Evolutionary conservation across 2,113 vertebrate species (phyloP).

Genomic region (Anarrhichthys ocellatus): DNA sequence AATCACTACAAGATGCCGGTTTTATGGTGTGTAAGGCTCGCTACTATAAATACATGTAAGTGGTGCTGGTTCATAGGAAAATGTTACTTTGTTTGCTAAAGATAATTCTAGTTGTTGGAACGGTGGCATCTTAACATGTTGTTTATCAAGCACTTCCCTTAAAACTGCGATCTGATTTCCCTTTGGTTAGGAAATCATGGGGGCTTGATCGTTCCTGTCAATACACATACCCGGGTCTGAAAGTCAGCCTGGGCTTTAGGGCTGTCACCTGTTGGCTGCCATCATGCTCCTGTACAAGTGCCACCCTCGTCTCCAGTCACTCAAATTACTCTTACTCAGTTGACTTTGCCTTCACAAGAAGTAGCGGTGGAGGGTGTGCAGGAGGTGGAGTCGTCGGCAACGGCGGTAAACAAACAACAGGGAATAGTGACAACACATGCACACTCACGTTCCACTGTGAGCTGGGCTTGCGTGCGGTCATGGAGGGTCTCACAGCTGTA

Average conservation of each 20-base stretch:
- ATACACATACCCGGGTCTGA: slow-evolving; percentile 51
- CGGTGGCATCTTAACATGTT: neutral
- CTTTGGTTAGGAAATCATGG: slow-evolving; percentile 65
- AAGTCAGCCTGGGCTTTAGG: slow-evolving; percentile 34
- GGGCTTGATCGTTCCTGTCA: slow-evolving; percentile 57
- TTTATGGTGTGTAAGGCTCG: slow-evolving; percentile 25
- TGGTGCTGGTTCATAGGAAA: too few relatives aligned
- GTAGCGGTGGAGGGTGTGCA: slow-evolving; percentile 22
- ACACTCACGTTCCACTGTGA: slow-evolving; percentile 92
- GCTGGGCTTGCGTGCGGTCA: slow-evolving; percentile 90
- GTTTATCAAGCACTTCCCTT: neutral
- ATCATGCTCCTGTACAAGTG: slow-evolving; percentile 69
- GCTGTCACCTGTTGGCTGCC: slow-evolving; percentile 77
- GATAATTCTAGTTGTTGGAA: neutral
- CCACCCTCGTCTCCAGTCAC: slow-evolving; percentile 57
- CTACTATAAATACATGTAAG: neutral
- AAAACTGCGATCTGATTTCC: slow-evolving; percentile 22
- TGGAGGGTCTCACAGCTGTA: slow-evolving; percentile 96
- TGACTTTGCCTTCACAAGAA: slow-evolving; percentile 68
- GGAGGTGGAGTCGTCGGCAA: slow-evolving; percentile 49
- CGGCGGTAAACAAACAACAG: slow-evolving; percentile 76
- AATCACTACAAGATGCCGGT: slow-evolving; percentile 38
- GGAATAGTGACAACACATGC: slow-evolving; percentile 70
- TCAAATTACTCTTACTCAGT: slow-evolving; percentile 78
- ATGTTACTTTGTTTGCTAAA: neutral